Base-by-base conservation (phyloP, 2,113 vertebrate genomes). In the Falcunculus frontatus region DNA sequence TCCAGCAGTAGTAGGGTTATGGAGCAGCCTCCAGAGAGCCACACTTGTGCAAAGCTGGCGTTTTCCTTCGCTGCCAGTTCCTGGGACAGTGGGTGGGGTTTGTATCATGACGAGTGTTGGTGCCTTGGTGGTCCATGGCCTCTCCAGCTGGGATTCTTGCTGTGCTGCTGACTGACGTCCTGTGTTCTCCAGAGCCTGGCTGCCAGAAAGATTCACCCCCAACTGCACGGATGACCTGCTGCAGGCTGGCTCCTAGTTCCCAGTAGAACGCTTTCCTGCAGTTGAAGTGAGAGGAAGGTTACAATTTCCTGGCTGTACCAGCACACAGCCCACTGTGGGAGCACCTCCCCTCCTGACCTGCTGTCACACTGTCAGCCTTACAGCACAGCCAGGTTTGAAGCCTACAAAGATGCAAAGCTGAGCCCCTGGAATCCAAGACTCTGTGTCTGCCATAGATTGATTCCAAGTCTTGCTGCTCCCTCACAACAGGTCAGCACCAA, bases 231-330 rank as follows among this genome's bases (percentile, higher is more conserved):
- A 39, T 21, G 39, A 87, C 8, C 25, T 62, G 63, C 63, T 67
- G 59, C 63, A 63, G 65, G 65, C 89, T 91, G 42, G 23, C 23
- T 80, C 81, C 93, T 97, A 98, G 97, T 94, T 97, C 65, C 98
- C 98, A 78, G 98, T 90, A 67, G 98, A 98, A 76, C 98, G 97
- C 44, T 98, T 98, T 77, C 98, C 98, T 98, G 94, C 4, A 7
- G 79, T 47, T 29, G 44, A 75, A 96, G 60, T 55, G 42, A 84
- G 89, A 90, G 95, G 55, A 52, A 64, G 16, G 13, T 39, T 91
- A 18, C 27, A 19, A 5, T 59, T 79, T 85, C 70, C 46, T 26
- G 35, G 50, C 17, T 4, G 1, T 25, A n/a, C 9, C 6, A 4
- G 17, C 37, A 23, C 44, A 64, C 60, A 52, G 41, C 41, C 42